Evolutionary conservation across 2,113 vertebrate genomes (phyloP), one percentile per base, ranked within the genome.

Genomic region (Mus pahari): DNA sequence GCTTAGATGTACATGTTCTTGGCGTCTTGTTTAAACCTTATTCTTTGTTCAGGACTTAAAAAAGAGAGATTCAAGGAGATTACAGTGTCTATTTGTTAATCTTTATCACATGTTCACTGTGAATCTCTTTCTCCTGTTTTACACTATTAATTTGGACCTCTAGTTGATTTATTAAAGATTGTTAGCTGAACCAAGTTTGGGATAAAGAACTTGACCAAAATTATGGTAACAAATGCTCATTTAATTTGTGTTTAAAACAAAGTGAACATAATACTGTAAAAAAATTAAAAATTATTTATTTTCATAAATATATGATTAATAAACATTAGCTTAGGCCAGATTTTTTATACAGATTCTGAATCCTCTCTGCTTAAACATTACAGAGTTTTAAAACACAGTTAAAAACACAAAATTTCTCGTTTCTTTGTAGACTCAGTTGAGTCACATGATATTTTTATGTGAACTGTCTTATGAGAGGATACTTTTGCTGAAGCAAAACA

Each of bases 251-350:
- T 73, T 90, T 68, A 28, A 42, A 92, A 90, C 26, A 48, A 62
- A 42, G 39, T 50, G 6, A 5, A 91, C 90, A 79, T 90, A 1
- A 24, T 74, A n/a, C 6, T 91, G 84, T 33, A 50, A 36, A 50
- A 48, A 53, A 20, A 10, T 11, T 77, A 5, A 13, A 73, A 74
- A 50, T 53, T 28, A 24, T 77, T 60, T 90, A 90, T 86, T 84
- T 95, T 92, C 42, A 82, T 78, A 20, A n/a, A 50, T 87, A 22
- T 96, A 88, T 83, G 8, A 90, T 83, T 90, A 10, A 68, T 12
- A 93, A 45, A 84, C 5, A 71, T 55, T 81, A 60, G 14, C 5
- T 64, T 55, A 92, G 90, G 7, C 11, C 64, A 86, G n/a, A 39
- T 86, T 74, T 93, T 97, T 86, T 7, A 11, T 95, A 86, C 94